Conservation (phyloP, 2,888 invertebrate genomes). For the Eurytoma californica region DNA sequence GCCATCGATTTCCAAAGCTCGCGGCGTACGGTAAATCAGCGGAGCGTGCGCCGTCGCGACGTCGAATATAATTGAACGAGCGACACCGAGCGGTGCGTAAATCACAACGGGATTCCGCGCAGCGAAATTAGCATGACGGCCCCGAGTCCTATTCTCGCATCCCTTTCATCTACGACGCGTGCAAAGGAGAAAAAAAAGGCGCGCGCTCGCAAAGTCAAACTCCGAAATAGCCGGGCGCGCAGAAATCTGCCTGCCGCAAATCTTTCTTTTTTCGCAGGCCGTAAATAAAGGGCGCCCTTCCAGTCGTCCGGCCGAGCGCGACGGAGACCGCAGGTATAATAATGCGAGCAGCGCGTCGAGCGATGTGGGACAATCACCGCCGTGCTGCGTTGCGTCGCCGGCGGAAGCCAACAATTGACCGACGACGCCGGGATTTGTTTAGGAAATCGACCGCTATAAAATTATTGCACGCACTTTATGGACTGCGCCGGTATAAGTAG, state of each 20-base stretch:
- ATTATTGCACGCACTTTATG: too few relatives aligned
- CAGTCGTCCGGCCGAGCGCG: neutral
- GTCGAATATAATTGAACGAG: neutral
- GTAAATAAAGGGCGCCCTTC: slow-evolving; percentile 23
- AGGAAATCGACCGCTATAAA: too few relatives aligned
- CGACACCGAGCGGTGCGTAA: neutral
- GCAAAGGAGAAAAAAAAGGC: neutral
- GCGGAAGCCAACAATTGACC: too few relatives aligned
- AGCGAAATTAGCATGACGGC: slow-evolving; percentile 20
- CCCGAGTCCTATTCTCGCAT: neutral
- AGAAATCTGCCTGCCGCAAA: slow-evolving; percentile 11
- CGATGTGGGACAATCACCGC: neutral
- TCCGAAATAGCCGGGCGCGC: neutral
- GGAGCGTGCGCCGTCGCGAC: neutral
- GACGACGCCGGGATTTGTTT: too few relatives aligned
- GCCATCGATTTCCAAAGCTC: neutral
- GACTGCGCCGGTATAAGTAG: too few relatives aligned
- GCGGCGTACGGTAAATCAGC: neutral
- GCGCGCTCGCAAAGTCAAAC: neutral
- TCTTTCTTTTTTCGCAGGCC: slow-evolving; percentile 42
- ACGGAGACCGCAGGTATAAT: neutral
- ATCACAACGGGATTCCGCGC: neutral
- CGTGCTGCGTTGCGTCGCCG: neutral
- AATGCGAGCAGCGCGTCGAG: neutral
- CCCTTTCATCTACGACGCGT: neutral